A percentile compares a stretch with the other conserved stretches of the same genome.
Conservation (phyloP, 2,797 vertebrate species). For the Brotula barbata region DNA sequence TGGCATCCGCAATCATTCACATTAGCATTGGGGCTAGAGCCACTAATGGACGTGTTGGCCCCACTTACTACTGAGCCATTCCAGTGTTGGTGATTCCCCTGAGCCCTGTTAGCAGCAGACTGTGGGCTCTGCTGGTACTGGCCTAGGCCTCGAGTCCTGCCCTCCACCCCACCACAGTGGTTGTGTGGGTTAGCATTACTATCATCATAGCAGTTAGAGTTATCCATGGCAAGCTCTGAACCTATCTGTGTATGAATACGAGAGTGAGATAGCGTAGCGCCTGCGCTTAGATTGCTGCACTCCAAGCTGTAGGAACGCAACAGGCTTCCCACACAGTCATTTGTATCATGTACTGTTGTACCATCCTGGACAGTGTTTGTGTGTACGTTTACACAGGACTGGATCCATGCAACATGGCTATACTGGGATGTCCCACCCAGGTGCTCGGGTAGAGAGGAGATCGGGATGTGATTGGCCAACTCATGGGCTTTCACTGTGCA, state of each 20-base stretch:
- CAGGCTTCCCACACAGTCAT: slow-evolving; percentile 83
- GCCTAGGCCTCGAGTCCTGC: slow-evolving; percentile 70
- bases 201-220: slow-evolving; percentile 81
- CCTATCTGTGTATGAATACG: slow-evolving; percentile 64
- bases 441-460: slow-evolving; percentile 84
- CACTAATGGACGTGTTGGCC: slow-evolving; percentile 26
- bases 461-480: slow-evolving; percentile 82
- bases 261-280: slow-evolving; percentile 50
- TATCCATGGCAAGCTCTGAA: slow-evolving; percentile 69
- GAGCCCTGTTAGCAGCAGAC: slow-evolving; percentile 59
- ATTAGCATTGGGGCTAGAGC: slow-evolving; percentile 74
- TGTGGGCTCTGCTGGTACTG: slow-evolving; percentile 65
- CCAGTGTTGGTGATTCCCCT: slow-evolving; percentile 80
- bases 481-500: slow-evolving; percentile 84
- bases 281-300: slow-evolving; percentile 67
- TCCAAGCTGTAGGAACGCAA: slow-evolving; percentile 81
- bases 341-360: slow-evolving; percentile 61
- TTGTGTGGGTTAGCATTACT: slow-evolving; percentile 83
- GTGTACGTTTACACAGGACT: slow-evolving; percentile 81
- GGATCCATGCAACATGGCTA: slow-evolving; percentile 86
- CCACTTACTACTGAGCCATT: slow-evolving; percentile 78
- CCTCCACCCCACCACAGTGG: slow-evolving; percentile 68
- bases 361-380: slow-evolving; percentile 68
- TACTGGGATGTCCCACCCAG: slow-evolving; percentile 83
- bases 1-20: slow-evolving; percentile 71